Evolutionary conservation across 2,113 vertebrate species (phyloP).

Genomic region (Lipophrys pholis): DNA sequence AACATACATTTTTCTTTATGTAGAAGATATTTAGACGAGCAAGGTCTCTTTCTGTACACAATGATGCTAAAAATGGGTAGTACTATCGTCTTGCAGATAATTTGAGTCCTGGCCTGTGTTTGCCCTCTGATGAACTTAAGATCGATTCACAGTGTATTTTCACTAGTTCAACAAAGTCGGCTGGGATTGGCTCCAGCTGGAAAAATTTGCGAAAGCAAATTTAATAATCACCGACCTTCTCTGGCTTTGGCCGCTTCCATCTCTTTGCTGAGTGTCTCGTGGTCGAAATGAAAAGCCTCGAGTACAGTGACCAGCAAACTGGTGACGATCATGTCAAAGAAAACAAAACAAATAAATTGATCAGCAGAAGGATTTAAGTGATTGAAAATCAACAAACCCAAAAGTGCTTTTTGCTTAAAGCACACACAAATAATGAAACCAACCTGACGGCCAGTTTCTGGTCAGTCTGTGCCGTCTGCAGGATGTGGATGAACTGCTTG

Average conservation of each 20-base stretch:
- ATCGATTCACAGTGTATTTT: no score
- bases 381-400: no score
- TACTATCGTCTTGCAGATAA: no score
- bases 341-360: background rate
- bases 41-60: background rate
- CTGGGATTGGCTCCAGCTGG: no score
- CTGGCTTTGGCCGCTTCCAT: conserved; percentile 84
- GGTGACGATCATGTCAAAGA: conserved; percentile 6
- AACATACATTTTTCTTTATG: background rate
- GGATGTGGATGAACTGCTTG: conserved; percentile 92
- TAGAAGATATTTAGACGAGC: no score
- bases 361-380: no score
- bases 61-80: background rate
- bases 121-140: no score
- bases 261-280: conserved; percentile 89
- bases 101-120: no score
- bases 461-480: conserved; percentile 87
- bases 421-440: no score
- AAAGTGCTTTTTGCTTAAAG: no score
- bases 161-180: no score
- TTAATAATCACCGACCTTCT: conserved; percentile 80
- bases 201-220: no score
- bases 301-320: conserved; percentile 93
- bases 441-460: conserved; percentile 94
- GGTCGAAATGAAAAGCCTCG: conserved; percentile 96